Conservation (phyloP, 1,140 invertebrate genomes). For the Pseudoatta argentina region DNA sequence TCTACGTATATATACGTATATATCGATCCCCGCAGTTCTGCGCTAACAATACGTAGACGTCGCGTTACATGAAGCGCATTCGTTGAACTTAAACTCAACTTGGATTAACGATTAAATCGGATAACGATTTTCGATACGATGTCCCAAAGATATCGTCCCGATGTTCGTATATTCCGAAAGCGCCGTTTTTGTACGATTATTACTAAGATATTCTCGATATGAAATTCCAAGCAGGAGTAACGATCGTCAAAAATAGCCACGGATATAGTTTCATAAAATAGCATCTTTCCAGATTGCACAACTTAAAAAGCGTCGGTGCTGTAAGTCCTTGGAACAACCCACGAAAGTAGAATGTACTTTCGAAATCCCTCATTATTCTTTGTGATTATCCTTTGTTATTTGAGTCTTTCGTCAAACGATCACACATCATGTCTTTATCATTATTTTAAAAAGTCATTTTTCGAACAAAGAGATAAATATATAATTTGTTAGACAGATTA, state of each 20-base stretch:
- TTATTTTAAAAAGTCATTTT: neutral
- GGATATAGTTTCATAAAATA: constrained; percentile 29
- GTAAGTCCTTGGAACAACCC: constrained; percentile 10
- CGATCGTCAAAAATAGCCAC: neutral
- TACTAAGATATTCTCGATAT: neutral
- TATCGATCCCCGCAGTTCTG: constrained; percentile 43
- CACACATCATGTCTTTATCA: neutral
- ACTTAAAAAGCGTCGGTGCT: constrained; percentile 23
- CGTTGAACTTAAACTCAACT: constrained; percentile 23
- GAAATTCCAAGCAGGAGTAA: neutral
- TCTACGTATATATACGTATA: neutral
- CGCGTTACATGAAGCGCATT: constrained; percentile 13
- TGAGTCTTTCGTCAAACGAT: neutral
- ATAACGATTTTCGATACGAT: constrained; percentile 15
- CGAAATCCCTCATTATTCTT: constrained; percentile 14
- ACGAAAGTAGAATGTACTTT: constrained; percentile 27
- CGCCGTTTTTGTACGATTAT: neutral
- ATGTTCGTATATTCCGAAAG: constrained; percentile 32
- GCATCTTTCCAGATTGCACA: constrained; percentile 9
- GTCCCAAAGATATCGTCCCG: neutral
- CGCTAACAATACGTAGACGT: neutral
- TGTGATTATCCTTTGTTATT: neutral
- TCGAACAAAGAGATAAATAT: neutral
- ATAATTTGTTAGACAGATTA: too few relatives aligned
- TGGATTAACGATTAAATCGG: constrained; percentile 5